Evolutionary conservation across 2,888 invertebrate species (phyloP).

Genomic region (Drosophila subquinaria): DNA sequence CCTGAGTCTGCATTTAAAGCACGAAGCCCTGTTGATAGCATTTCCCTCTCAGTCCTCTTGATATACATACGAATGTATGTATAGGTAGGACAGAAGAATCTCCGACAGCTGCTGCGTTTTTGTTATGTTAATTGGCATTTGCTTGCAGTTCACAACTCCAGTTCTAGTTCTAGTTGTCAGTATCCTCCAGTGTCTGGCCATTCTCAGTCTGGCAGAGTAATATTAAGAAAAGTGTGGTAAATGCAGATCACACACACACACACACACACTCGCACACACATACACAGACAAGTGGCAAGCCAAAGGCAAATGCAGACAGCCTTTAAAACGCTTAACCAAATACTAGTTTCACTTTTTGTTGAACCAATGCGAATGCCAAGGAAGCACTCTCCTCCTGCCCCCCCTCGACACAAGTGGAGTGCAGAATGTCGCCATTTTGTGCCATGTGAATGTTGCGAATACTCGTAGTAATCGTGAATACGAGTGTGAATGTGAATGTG

Average conservation of each 20-base stretch:
- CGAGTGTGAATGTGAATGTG: constrained; percentile 32
- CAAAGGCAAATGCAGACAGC: constrained; percentile 51
- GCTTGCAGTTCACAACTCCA: constrained; percentile 37
- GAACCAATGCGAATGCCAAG: constrained; percentile 65
- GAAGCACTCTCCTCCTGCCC: constrained; percentile 49
- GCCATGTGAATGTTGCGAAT: constrained; percentile 41
- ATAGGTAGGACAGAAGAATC: background rate
- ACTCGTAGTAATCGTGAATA: constrained; percentile 33
- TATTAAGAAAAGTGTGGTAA: constrained; percentile 18
- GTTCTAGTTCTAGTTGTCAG: constrained; percentile 30
- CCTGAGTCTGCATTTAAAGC: constrained; percentile 76
- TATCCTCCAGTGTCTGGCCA: constrained; percentile 11
- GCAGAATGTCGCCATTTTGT: constrained; percentile 75
- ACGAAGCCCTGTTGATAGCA: constrained; percentile 43
- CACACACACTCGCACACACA: too few relatives aligned
- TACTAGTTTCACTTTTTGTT: constrained; percentile 74
- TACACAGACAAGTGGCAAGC: constrained; percentile 6
- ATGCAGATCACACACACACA: constrained; percentile 26
- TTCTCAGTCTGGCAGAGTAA: background rate
- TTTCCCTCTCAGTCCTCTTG: constrained; percentile 19
- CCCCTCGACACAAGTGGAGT: constrained; percentile 52
- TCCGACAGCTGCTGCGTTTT: constrained; percentile 54
- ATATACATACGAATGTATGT: too few relatives aligned
- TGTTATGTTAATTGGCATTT: constrained; percentile 81
- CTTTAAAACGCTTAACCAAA: constrained; percentile 81